Evolutionary conservation across 2,888 invertebrate genomes (phyloP).

Genomic region (Agrenia bidenticulata): DNA sequence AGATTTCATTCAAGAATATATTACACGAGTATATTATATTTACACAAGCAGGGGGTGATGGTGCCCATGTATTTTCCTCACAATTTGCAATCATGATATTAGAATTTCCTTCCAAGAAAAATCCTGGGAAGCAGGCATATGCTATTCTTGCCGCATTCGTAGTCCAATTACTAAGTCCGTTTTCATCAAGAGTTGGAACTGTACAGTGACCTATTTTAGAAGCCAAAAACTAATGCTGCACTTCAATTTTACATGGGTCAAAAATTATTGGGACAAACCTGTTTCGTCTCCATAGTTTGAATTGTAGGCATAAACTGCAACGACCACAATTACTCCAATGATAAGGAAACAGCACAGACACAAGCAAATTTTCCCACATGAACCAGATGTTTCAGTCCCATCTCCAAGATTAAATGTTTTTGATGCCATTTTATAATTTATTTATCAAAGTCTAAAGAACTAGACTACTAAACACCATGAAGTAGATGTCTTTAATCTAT

Average conservation of each 20-base stretch:
- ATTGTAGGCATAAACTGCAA: constrained; percentile 44
- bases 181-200: constrained; percentile 44
- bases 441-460: too few relatives aligned
- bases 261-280: background rate
- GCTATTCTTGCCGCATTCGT: constrained; percentile 31
- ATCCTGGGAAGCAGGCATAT: constrained; percentile 49
- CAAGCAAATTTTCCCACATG: constrained; percentile 34
- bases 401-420: constrained; percentile 45
- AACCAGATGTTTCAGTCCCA: constrained; percentile 25
- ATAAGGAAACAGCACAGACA: constrained; percentile 28
- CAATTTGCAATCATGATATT: constrained; percentile 38
- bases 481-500: too few relatives aligned
- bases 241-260: too few relatives aligned
- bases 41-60: constrained; percentile 46
- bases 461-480: too few relatives aligned
- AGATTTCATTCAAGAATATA: too few relatives aligned
- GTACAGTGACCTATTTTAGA: too few relatives aligned
- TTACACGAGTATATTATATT: constrained; percentile 9
- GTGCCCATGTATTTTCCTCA: constrained; percentile 37
- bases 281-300: constrained; percentile 20
- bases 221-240: too few relatives aligned
- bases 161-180: constrained; percentile 49
- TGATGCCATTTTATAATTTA: constrained; percentile 47
- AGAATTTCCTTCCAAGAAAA: constrained; percentile 40
- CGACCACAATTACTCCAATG: constrained; percentile 29